phyloP scores from a whole-genome alignment of 2,888 invertebrate genomes.

The Nemotelus pantherinus region DNA sequence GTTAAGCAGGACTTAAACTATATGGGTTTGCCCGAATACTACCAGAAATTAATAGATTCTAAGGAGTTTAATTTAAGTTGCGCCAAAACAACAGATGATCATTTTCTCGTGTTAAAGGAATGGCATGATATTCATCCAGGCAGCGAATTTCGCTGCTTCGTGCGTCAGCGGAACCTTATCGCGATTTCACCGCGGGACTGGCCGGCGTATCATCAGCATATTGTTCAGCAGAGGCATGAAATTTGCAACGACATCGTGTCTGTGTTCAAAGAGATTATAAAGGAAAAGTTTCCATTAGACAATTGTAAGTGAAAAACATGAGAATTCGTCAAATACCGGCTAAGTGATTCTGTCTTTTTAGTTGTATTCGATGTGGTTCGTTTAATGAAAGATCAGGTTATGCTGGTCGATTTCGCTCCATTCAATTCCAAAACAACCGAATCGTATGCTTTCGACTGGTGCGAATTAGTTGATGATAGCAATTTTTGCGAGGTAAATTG shows the following conservation, averaged over 20 bases:
- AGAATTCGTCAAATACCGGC: too few relatives aligned
- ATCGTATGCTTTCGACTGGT: conserved; percentile 52
- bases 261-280: conserved; percentile 52
- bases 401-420: conserved; percentile 53
- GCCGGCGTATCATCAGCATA: conserved; percentile 52
- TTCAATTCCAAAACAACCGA: conserved; percentile 49
- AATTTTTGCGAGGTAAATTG: conserved; percentile 14
- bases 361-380: conserved; percentile 53
- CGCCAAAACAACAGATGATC: background rate
- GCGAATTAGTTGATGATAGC: conserved; percentile 42
- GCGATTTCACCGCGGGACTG: conserved; percentile 54
- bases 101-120: conserved; percentile 51
- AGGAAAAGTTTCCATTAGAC: conserved; percentile 49
- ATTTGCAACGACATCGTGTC: conserved; percentile 52
- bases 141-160: conserved; percentile 54
- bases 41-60: background rate
- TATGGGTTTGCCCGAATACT: conserved; percentile 13
- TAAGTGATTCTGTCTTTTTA: conserved; percentile 23
- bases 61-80: background rate
- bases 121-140: conserved; percentile 54
- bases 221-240: conserved; percentile 48
- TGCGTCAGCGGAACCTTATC: conserved; percentile 48
- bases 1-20: conserved; percentile 50
- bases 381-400: conserved; percentile 50
- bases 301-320: conserved; percentile 49